Evolutionary conservation across 2,888 invertebrate species (phyloP), one percentile per base, ranked within the genome.

Genomic region (Polylopha cassiicola): DNA sequence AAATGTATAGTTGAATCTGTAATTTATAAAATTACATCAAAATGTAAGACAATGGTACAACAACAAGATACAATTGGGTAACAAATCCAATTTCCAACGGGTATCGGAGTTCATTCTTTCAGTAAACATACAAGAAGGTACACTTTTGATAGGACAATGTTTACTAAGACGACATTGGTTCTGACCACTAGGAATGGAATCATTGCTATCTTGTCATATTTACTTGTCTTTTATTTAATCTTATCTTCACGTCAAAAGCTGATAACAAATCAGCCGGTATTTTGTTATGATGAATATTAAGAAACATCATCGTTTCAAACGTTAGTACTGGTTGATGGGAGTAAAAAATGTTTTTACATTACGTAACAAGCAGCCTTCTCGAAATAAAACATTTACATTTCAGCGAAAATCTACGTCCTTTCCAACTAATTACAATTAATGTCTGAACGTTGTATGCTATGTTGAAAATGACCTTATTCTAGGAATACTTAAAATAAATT

Each of bases 171-270:
- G 26, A 13, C 9, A 22, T 31, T n/a, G n/a, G 14, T 21, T n/a
- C 22, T 7, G 9, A n/a, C 13, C 13, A 29, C 23, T n/a, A 29
- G 8, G 27, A 8, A 18, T 34, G 18, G 17, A 17, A 26, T 18
- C 10, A 34, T 15, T 17, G 7, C 4, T 6, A 10, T n/a, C n/a
- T 39, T 22, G 33, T 39, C 18, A 28, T 33, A 33, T 39, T 39
- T 39, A 18, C 22, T 33, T 30, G 23, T 22, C 13, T 23, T 23
- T 18, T 39, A 39, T 39, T 29, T 33, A 34, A 39, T 39, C 39
- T 5, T 11, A 39, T 15, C 30, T 10, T n/a, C n/a, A n/a, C n/a
- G n/a, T n/a, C n/a, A n/a, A 11, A 29, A 24, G 34, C 29, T 20
- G 34, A 34, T 28, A 28, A 39, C 32, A 7, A 10, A 39, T 13